Conservation (phyloP, 2,113 vertebrate genomes). For the Tyrannus savana region DNA sequence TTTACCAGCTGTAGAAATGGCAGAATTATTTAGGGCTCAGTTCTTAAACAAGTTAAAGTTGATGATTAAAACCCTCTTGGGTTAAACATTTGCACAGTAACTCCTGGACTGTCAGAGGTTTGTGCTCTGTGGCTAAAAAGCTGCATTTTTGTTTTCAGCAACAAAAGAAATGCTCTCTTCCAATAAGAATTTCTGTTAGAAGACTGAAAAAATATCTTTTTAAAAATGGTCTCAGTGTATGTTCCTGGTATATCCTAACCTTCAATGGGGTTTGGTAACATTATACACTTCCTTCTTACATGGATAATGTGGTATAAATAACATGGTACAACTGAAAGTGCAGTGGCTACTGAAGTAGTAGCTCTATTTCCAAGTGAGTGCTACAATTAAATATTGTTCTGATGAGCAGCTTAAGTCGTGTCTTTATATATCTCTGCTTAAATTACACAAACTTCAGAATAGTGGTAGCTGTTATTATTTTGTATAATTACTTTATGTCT, state of each 20-base stretch:
- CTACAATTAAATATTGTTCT: not conserved
- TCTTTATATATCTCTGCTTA: slow-evolving; percentile 28
- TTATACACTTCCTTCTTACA: slow-evolving; percentile 19
- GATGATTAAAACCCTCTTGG: slow-evolving; percentile 33
- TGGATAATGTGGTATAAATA: slow-evolving; percentile 38
- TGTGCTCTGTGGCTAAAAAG: not conserved
- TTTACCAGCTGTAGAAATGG: not conserved
- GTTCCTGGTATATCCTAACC: slow-evolving; percentile 30
- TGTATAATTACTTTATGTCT: slow-evolving; percentile 45
- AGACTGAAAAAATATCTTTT: slow-evolving; percentile 19
- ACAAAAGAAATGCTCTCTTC: not conserved
- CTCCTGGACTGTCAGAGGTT: not conserved
- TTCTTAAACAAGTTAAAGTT: not conserved
- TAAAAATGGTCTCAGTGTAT: not conserved
- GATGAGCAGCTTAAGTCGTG: not conserved
- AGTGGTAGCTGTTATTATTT: not conserved
- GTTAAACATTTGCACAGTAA: not conserved
- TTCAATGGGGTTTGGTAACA: not conserved
- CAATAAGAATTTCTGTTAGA: not conserved
- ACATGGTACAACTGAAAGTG: slow-evolving; percentile 26
- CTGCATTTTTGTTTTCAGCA: not conserved
- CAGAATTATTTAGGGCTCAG: not conserved
- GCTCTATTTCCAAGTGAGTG: slow-evolving; percentile 17
- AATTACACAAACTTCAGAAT: not conserved
- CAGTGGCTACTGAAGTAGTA: slow-evolving; percentile 32